Evolutionary conservation across 2,113 vertebrate genomes (phyloP).

Genomic region (Paralichthys olivaceus): DNA sequence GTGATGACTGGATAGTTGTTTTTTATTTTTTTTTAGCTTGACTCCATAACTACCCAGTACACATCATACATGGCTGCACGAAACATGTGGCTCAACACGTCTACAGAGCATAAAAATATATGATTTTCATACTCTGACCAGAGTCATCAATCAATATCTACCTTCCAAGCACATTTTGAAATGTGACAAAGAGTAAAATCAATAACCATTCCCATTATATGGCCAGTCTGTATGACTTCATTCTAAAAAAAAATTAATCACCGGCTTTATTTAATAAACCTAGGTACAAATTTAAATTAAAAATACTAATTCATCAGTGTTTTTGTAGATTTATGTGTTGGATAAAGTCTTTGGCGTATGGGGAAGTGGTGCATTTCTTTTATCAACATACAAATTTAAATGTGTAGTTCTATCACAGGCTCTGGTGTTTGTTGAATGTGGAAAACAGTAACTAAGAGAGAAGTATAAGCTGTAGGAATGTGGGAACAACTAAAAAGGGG

Average conservation of each 20-base stretch:
- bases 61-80: not conserved
- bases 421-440: not conserved
- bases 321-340: no score
- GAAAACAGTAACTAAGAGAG: not conserved
- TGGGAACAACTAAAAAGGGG: conserved; percentile 2
- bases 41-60: not conserved
- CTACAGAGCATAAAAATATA: no score
- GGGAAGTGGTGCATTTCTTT: no score
- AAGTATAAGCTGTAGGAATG: not conserved
- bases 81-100: not conserved
- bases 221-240: no score
- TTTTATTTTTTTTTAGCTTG: conserved; percentile 5
- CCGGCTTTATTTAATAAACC: not conserved
- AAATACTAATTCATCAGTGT: no score
- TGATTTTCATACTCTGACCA: no score
- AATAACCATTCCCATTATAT: no score
- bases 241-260: not conserved
- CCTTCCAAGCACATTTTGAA: no score
- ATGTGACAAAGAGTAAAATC: no score
- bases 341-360: no score
- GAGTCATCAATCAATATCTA: no score
- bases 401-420: not conserved
- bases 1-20: conserved; percentile 29
- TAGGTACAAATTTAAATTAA: no score
- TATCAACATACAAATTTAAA: not conserved